Base-by-base conservation (phyloP, 2,113 vertebrate genomes). In the Xiphias gladius region DNA sequence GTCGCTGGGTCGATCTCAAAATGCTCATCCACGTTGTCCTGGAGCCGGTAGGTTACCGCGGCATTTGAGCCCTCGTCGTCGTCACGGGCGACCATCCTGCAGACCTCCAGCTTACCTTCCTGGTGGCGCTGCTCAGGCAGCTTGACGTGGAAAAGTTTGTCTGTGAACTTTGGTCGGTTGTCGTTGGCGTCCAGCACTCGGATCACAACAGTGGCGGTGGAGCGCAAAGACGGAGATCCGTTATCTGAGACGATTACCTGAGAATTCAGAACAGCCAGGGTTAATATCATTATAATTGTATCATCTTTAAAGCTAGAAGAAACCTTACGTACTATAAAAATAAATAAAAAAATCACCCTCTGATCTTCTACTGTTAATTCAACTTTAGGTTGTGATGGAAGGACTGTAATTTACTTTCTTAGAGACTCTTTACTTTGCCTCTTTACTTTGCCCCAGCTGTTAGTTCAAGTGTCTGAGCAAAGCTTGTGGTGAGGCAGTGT, bases 231-330 rank as follows among this genome's bases (percentile, higher is more conserved):
- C 0, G 98, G 98, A 1, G 95, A 91, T 14, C 97, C 97, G 0
- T 97, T 96, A 92, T 99, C 98, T 0, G 95, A 96, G 58, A 98
- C 97, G 0, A 96, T 95, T 7, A 99, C 97, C 98, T 99, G 52
- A 83, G 19, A 39, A 83, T 19, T 5, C 28, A 76, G 17, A 65
- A 16, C 20, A 65, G 1, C 43, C 20, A 59, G 0, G 5, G 17
- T 24, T 35, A 2, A 32, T 7, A 26, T 28, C 16, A 11, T n/a
- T 7, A 58, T 11, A 43, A 12, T 52, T 50, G 20, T 1, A 50
- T 19, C 4, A 5, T 43, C 41, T 43, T 11, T 43, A 48, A 19
- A 48, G 6, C 0, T 16, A 1, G 20, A 52, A 22, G 48, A 50
- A 50, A 50, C 48, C 12, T 46, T 46, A 13, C 10, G n/a, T n/a